Evolutionary conservation across 2,888 invertebrate genomes (phyloP), one percentile per base, ranked within the genome.

Genomic region (Willowsia nigromaculata): DNA sequence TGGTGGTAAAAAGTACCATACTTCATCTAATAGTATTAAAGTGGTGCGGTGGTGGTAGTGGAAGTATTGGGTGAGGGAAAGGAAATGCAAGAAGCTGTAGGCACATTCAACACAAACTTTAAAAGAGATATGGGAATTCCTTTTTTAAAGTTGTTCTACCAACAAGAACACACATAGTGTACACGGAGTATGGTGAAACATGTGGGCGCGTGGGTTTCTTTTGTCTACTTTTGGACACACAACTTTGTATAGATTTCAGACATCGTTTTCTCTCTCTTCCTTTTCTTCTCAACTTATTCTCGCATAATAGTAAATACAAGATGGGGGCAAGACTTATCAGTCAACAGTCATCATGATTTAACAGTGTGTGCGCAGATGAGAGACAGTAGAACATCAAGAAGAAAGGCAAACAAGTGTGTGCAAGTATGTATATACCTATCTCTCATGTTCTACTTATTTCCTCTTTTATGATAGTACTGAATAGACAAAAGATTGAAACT

Each of bases 1-100:
- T 84, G 88, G 88, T 53, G 86, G 80, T n/a, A n/a, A 65, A 81
- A 86, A 86, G 76, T 50, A 71, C 50, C 65, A 86, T 81, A 81
- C 76, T 47, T 74, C 43, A 74, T 74, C 43, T n/a, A 74, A 47
- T 43, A 43, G 18, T 37, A n/a, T 62, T 30, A n/a, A 9, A 37
- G 37, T 43, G 71, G 43, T 43, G 43, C 43, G 43, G 11, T 47
- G 25, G 13, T 65, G 33, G 22, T 25, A 7, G 15, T 1, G 15
- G 9, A 5, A 18, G 40, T 40, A 40, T 22, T 68, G 22, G 5
- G 40, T 22, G 22, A 68, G 4, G 13, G 27, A 25, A 25, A 40
- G 22, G 18, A 47, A 74, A 13, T 74, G 25, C 22, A 27, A 2
- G 13, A 47, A 74, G n/a, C 15, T 74, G 43, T 71, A 43, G 71